phyloP scores from a whole-genome alignment of 1,140 invertebrate genomes.

The Diorhabda carinulata region DNA sequence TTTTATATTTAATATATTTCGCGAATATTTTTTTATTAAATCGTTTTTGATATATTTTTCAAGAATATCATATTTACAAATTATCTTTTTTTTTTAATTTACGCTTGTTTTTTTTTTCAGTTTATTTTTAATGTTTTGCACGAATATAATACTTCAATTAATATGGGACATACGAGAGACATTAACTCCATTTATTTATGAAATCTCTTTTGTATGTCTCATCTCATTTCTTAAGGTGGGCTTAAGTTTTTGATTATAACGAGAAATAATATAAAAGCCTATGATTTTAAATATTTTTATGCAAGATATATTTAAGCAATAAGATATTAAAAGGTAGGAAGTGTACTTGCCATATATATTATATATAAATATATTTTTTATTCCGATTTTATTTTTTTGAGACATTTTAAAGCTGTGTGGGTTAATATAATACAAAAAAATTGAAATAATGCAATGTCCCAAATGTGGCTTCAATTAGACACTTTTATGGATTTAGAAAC shows the following conservation, averaged over 20 bases:
- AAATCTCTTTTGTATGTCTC: background rate
- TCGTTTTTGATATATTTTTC: background rate
- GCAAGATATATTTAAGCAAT: constrained; percentile 25
- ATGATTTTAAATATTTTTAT: constrained; percentile 21
- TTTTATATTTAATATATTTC: background rate
- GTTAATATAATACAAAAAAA: constrained; percentile 17
- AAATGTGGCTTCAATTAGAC: constrained; percentile 34
- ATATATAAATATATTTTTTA: constrained; percentile 25
- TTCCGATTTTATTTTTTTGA: constrained; percentile 24
- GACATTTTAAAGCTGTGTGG: constrained; percentile 19
- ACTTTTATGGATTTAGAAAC: background rate
- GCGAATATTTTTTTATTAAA: background rate
- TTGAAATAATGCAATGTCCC: constrained; percentile 23
- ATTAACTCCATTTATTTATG: background rate
- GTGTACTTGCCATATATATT: constrained; percentile 21
- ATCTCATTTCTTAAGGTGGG: background rate
- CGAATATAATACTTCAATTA: no score
- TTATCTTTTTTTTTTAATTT: background rate
- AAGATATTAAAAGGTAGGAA: constrained; percentile 22
- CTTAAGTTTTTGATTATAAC: constrained; percentile 7
- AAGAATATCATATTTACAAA: background rate
- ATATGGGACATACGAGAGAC: no score
- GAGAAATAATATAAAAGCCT: constrained; percentile 16
- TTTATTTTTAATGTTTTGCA: background rate
- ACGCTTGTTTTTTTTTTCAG: background rate